Conservation (phyloP, 1,140 invertebrate species). For the Lamellibrachia luymesi region DNA sequence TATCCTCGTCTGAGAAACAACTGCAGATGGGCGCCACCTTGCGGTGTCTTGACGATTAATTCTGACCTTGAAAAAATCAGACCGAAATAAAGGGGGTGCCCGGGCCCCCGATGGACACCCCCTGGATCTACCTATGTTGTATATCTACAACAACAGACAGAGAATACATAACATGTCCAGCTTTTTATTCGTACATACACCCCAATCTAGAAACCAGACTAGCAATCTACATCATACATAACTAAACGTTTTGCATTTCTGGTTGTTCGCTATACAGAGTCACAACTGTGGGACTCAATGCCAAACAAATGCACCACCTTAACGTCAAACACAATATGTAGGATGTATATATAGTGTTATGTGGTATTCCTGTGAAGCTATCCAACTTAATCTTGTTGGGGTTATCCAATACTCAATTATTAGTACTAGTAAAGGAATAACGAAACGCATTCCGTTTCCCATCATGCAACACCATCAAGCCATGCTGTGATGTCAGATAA, state of each 20-base stretch:
- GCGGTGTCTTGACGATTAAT: no score
- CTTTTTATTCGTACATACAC: neutral
- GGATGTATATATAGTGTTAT: neutral
- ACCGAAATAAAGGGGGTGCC: no score
- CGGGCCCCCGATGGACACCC: no score
- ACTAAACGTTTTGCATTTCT: neutral
- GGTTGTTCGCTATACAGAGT: neutral
- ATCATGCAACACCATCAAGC: neutral
- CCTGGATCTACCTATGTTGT: neutral
- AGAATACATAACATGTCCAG: neutral
- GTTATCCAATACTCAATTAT: neutral
- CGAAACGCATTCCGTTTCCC: neutral
- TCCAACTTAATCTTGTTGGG: neutral
- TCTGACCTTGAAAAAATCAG: no score
- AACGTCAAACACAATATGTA: neutral
- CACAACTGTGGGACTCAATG: neutral
- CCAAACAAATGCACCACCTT: neutral
- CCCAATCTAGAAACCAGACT: neutral
- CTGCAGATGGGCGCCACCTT: no score
- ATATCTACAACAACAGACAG: neutral
- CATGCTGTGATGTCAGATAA: neutral
- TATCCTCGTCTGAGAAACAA: no score
- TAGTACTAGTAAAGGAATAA: neutral
- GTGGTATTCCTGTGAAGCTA: neutral
- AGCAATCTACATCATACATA: neutral